Evolutionary conservation across 92 coral and sea anemone species (phyloP).

Genomic region (Bergia sp.): DNA sequence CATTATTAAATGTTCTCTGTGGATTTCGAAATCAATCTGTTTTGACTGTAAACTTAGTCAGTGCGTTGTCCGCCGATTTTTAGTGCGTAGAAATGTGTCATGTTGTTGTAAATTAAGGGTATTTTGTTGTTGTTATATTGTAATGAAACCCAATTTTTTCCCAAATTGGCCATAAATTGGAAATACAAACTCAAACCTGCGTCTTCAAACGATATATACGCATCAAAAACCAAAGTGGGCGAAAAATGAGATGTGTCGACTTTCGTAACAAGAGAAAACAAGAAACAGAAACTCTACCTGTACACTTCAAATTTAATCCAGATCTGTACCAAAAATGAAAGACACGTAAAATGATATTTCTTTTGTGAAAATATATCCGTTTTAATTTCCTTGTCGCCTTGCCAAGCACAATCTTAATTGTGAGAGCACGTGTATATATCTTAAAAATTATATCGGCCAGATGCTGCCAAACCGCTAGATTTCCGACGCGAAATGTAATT

Average conservation of each 20-base stretch:
- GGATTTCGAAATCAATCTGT: neutral
- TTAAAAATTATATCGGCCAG: conserved; percentile 13
- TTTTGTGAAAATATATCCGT: neutral
- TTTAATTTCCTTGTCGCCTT: conserved; percentile 33
- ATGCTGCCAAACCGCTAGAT: conserved; percentile 28
- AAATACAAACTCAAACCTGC: conserved; percentile 15
- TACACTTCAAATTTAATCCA: neutral
- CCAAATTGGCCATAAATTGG: conserved; percentile 12
- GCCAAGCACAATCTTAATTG: conserved; percentile 13
- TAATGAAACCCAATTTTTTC: conserved; percentile 7
- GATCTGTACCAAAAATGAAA: neutral
- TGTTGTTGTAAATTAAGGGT: neutral
- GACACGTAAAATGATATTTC: conserved; percentile 15
- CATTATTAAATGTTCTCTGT: neutral
- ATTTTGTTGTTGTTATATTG: neutral
- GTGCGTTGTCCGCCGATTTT: neutral
- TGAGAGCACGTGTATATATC: conserved; percentile 20
- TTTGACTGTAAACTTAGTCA: neutral
- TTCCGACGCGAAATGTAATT: neutral
- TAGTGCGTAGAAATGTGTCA: neutral
- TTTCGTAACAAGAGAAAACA: neutral
- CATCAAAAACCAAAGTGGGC: neutral
- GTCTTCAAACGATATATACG: neutral
- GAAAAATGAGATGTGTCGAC: neutral
- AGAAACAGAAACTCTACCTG: neutral